Evolutionary conservation across 2,113 vertebrate species (phyloP).

Genomic region (Epinephelus cyanopodus): DNA sequence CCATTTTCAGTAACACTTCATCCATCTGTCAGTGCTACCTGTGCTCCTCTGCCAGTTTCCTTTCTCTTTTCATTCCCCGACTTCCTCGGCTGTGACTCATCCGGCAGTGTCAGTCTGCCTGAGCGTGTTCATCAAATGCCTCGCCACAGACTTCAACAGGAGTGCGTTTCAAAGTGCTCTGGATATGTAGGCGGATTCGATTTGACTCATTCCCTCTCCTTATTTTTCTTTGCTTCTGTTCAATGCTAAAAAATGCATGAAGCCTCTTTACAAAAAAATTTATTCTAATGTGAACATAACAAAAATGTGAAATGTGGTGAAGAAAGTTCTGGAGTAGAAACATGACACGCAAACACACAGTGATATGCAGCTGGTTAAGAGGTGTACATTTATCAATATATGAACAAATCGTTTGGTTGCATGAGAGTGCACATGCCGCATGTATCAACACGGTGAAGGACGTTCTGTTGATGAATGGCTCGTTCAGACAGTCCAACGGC

Average conservation of each 20-base stretch:
- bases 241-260: slow-evolving; percentile 29
- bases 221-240: slow-evolving; percentile 29
- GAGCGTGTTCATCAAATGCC: slow-evolving; percentile 67
- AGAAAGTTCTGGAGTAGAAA: background rate
- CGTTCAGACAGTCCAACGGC: slow-evolving; percentile 59
- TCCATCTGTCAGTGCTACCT: slow-evolving; percentile 35
- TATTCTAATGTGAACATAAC: background rate
- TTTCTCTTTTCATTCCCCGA: slow-evolving; percentile 36
- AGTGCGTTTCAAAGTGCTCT: slow-evolving; percentile 70
- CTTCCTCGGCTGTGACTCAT: slow-evolving; percentile 66
- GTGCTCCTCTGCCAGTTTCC: slow-evolving; percentile 36
- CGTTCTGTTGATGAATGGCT: slow-evolving; percentile 68
- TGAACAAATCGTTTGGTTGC: slow-evolving; percentile 2
- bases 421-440: slow-evolving; percentile 39
- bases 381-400: slow-evolving; percentile 25
- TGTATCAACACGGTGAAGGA: slow-evolving; percentile 55
- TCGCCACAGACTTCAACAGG: slow-evolving; percentile 56
- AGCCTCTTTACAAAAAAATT: slow-evolving; percentile 25
- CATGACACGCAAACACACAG: background rate
- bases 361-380: background rate
- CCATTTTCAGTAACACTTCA: slow-evolving; percentile 25
- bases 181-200: slow-evolving; percentile 58
- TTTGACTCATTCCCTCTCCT: slow-evolving; percentile 48
- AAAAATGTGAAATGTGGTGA: background rate
- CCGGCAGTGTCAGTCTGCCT: slow-evolving; percentile 57